Evolutionary conservation across 2,888 invertebrate genomes (phyloP).

Genomic region (Melinaea marsaeus): DNA sequence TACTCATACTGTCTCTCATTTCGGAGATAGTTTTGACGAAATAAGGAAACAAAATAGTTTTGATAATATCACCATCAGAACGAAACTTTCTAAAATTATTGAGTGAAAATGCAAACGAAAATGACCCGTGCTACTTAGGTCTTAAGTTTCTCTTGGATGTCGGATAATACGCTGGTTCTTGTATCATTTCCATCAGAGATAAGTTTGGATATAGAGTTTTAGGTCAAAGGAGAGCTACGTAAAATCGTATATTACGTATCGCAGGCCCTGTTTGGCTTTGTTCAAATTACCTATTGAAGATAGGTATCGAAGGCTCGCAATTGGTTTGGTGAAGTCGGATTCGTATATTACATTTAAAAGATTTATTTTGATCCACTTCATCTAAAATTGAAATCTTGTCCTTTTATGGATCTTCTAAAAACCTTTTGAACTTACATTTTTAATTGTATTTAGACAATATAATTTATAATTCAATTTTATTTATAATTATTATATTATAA

Average conservation of each 20-base stretch:
- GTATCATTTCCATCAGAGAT: constrained; percentile 62
- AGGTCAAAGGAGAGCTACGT: constrained; percentile 58
- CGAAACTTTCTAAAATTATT: constrained; percentile 37
- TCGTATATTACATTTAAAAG: neutral
- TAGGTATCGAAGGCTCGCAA: constrained; percentile 16
- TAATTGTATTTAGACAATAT: too few species aligned
- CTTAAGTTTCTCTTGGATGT: constrained; percentile 36
- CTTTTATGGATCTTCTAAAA: too few species aligned
- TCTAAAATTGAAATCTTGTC: constrained; percentile 6
- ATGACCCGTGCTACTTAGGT: constrained; percentile 26
- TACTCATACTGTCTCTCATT: constrained; percentile 39
- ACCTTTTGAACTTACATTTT: too few species aligned
- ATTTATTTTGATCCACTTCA: constrained; percentile 4
- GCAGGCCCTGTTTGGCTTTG: constrained; percentile 40
- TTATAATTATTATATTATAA: too few species aligned
- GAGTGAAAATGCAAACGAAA: constrained; percentile 19
- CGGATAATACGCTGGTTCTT: constrained; percentile 25
- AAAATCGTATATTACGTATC: constrained; percentile 50
- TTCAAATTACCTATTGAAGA: constrained; percentile 48
- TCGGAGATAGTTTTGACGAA: constrained; percentile 43
- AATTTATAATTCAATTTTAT: too few species aligned
- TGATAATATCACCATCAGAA: constrained; percentile 51
- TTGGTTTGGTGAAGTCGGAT: constrained; percentile 1
- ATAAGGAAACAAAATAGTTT: constrained; percentile 61
- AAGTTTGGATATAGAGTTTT: constrained; percentile 65